Conservation (phyloP, 2,888 invertebrate species). For the Chouioia cunea region DNA sequence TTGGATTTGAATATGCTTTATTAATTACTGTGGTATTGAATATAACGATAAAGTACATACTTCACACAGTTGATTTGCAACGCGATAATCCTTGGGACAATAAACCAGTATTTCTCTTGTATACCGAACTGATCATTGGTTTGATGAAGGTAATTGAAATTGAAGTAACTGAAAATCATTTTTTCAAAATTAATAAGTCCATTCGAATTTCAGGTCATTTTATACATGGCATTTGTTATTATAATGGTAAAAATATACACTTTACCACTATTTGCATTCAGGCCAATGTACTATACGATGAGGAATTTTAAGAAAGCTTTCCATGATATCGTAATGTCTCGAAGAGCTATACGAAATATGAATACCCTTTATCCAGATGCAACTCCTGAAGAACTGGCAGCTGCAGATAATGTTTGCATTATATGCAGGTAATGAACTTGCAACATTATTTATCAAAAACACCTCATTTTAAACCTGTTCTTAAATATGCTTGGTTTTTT, state of each 20-base stretch:
- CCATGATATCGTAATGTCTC: conserved; percentile 95
- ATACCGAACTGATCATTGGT: conserved; percentile 96
- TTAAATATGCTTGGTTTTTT: conserved; percentile 15
- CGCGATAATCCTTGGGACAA: conserved; percentile 99
- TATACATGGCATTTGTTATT: conserved; percentile 93
- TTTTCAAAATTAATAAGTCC: conserved; percentile 16
- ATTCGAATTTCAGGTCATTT: conserved; percentile 71
- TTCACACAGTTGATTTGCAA: conserved; percentile 88
- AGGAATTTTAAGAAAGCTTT: conserved; percentile 97
- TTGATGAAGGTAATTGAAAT: conserved; percentile 74
- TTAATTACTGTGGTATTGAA: conserved; percentile 92
- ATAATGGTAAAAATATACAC: conserved; percentile 98
- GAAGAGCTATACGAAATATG: conserved; percentile 97
- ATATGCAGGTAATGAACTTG: conserved; percentile 81
- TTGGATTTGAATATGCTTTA: conserved; percentile 99
- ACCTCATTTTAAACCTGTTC: not conserved
- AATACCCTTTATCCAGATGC: conserved; percentile 98
- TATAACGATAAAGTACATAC: conserved; percentile 90
- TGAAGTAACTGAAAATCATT: conserved; percentile 15
- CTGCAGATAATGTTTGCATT: conserved; percentile 98
- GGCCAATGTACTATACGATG: conserved; percentile 99
- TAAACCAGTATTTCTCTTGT: conserved; percentile 96
- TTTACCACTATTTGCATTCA: conserved; percentile 96
- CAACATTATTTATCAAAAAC: not conserved
- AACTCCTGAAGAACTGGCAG: conserved; percentile 89